Conservation (phyloP, 2,797 vertebrate species). For the Parauchenoglanis ngamensis region DNA sequence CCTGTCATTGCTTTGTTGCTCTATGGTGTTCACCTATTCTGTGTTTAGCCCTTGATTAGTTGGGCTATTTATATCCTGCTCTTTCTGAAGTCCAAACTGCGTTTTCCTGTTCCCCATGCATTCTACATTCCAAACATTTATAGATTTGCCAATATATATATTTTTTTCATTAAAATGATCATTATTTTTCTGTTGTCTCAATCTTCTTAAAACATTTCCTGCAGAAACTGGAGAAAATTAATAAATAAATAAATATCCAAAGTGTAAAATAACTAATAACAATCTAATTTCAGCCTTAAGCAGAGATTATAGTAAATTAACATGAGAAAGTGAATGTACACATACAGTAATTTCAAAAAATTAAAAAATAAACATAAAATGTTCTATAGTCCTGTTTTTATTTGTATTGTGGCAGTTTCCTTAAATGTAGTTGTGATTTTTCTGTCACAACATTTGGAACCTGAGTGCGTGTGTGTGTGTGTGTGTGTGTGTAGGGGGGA, state of each 20-base stretch:
- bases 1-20: not conserved
- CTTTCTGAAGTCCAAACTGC: too few relatives aligned
- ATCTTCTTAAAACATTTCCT: not conserved
- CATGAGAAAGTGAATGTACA: not conserved
- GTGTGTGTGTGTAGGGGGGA: not conserved
- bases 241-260: not conserved
- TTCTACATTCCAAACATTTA: not conserved
- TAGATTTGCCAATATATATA: not conserved
- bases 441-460: not conserved
- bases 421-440: not conserved
- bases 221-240: not conserved
- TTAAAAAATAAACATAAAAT: not conserved
- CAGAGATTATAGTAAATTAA: too few relatives aligned
- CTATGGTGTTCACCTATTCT: not conserved
- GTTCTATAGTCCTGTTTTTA: not conserved
- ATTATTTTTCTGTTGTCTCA: not conserved
- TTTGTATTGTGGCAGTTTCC: not conserved
- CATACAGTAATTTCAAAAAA: too few relatives aligned
- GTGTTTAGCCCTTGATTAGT: not conserved
- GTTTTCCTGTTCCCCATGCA: not conserved
- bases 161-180: not conserved
- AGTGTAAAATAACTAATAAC: not conserved
- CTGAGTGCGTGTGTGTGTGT: slow-evolving; percentile 22
- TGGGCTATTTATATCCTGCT: not conserved
- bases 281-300: too few relatives aligned